Evolutionary conservation across 2,797 vertebrate species (phyloP), one percentile per base, ranked within the genome.

Genomic region (Champsocephalus gunnari): DNA sequence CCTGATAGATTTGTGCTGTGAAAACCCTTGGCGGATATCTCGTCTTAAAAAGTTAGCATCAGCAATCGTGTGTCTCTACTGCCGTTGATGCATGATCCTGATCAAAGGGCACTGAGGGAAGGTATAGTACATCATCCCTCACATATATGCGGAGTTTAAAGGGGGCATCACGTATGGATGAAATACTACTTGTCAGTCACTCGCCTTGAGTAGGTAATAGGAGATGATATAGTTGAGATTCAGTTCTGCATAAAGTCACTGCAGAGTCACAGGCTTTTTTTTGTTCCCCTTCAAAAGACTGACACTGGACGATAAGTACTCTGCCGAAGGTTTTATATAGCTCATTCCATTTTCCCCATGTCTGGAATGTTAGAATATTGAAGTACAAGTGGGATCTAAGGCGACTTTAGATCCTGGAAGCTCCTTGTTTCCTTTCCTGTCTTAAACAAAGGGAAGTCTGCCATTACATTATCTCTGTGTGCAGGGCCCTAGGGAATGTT

Each of bases 391-490:
- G 11, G 49, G 64, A 87, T 92, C 69, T 83, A 61, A 81, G 54
- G 59, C 38, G 0, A 71, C n/a, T 19, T 85, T 60, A 78, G 76
- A 89, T 88, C 80, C 80, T 64, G 71, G 79, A 82, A 88, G 84
- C 77, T 80, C 77, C 82, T 73, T 54, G 67, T 87, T 89, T 86
- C 75, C 69, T 65, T 77, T 71, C 71, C 77, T 0, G 49, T 87
- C 84, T 87, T 71, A 89, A 87, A 87, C 61, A 79, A 71, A 82
- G 89, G 85, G 88, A 88, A 86, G 87, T 69, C 77, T 73, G 74
- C 77, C 87, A 78, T 79, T 75, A 81, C 70, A 72, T 80, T 86
- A 75, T 86, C 65, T 79, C 51, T n/a, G 66, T 67, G 58, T 19
- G 16, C 17, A 53, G 19, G 71, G 65, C 88, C 79, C 82, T 50